These are phyloP conservation scores for Semaprochilodus insignis DNA, from an alignment of 2,797 vertebrate species.

Conservation along the genomic window DNA sequence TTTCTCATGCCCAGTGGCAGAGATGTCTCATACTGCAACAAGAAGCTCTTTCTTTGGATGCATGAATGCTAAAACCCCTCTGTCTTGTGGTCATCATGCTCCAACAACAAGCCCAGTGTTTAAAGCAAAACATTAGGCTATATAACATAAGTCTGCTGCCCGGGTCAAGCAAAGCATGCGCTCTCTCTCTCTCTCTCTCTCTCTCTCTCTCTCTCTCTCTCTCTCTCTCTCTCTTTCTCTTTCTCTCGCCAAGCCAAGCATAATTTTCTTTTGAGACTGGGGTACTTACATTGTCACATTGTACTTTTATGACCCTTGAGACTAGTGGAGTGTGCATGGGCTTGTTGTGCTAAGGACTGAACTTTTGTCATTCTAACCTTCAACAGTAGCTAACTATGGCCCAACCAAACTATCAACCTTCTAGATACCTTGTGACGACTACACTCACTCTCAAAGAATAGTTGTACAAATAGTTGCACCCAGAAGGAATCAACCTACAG, in stretches of 20 bases:
- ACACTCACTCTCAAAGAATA: too few relatives aligned
- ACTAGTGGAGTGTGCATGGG: neutral
- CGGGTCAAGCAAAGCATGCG: neutral
- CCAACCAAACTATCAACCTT: too few relatives aligned
- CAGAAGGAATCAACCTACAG: too few relatives aligned
- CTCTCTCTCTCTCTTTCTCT: too few relatives aligned
- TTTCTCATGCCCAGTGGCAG: slow-evolving; percentile 1
- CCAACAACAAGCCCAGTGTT: slow-evolving; percentile 47
- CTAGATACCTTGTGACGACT: too few relatives aligned
- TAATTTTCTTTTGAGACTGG: neutral
- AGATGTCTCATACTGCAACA: slow-evolving; percentile 40
- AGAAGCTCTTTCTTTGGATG: slow-evolving; percentile 47
- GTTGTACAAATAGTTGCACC: too few relatives aligned
- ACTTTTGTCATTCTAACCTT: neutral
- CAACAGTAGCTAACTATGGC: neutral
- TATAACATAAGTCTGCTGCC: neutral
- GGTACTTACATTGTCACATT: neutral
- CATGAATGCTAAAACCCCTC: slow-evolving; percentile 1
- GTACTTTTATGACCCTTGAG: slow-evolving; percentile 10
- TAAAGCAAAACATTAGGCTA: neutral
- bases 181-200: neutral
- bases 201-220: too few relatives aligned
- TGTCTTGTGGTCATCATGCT: neutral
- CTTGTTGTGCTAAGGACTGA: slow-evolving; percentile 17
- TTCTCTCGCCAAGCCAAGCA: neutral